Base-by-base conservation (phyloP, 2,797 vertebrate genomes). In the Sus cebifrons region DNA sequence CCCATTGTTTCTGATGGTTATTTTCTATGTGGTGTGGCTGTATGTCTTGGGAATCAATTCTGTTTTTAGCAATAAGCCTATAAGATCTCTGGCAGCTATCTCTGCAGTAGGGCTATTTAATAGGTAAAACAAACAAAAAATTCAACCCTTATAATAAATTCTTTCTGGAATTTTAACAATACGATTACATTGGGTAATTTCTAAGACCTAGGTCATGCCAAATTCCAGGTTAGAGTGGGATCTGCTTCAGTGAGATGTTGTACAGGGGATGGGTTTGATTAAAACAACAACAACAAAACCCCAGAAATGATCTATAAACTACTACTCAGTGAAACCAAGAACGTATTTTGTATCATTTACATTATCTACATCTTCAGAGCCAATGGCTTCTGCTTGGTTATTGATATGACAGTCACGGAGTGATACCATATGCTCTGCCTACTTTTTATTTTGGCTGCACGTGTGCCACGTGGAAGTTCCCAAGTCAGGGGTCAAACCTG, bases 1-100 rank as follows among this genome's bases (percentile, higher is more conserved):
- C 25, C 86, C 96, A 23, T 83, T 97, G 40, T 65, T 94, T 89
- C 49, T 62, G 11, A 83, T 23, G 78, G 23, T 91, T 86, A 86
- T 87, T 96, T 90, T 92, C 49, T 81, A 5, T 91, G 56, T 86
- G 27, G 25, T 67, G 62, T 89, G 15, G 32, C 44, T 64, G 5
- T 92, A 18, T 64, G 85, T 84, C 86, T 84, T 79, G 32, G n/a
- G 29, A 91, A 86, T 89, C 67, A 73, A 65, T 95, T 77, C 13
- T 18, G 21, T 89, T 95, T 86, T 89, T 11, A 56, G 44, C 52
- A 32, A 67, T 82, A 85, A 54, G 27, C 11, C 65, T 87, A 13
- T 77, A 83, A 29, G 25, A 40, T 86, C 7, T 87, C 78, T 64
- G 16, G 40, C 32, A 44, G 4, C 13, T 68, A 2, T 79, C 56